These are phyloP conservation scores for Mobula hypostoma DNA, from an alignment of 2,113 vertebrate species.

Conservation along the genomic window DNA sequence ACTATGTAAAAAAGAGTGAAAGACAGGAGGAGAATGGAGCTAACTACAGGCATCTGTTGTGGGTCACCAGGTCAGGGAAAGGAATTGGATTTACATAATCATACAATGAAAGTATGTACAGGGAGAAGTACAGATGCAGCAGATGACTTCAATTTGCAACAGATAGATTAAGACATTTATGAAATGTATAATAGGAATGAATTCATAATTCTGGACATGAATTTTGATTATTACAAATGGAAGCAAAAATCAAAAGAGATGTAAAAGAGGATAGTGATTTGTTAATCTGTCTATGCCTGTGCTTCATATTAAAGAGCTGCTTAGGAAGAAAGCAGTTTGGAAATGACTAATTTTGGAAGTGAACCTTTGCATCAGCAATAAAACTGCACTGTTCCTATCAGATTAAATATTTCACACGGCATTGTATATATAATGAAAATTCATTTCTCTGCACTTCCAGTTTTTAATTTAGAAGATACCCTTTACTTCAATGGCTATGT, in stretches of 20 bases:
- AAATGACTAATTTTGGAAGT: neutral
- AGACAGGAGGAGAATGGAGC: neutral
- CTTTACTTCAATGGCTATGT: neutral
- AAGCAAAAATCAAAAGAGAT: neutral
- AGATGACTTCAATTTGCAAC: neutral
- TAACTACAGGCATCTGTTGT: neutral
- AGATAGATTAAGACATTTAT: neutral
- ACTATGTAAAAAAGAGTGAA: neutral
- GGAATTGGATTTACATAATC: neutral
- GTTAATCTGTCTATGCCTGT: neutral
- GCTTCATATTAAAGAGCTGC: neutral
- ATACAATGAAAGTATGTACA: neutral
- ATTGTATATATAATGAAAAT: neutral
- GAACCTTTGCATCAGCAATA: neutral
- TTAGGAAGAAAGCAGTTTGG: neutral
- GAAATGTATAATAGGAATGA: neutral
- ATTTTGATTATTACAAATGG: neutral
- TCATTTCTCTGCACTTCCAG: neutral
- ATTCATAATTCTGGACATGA: neutral
- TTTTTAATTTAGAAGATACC: slow-evolving; percentile 9
- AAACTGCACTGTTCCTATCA: neutral
- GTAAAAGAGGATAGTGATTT: neutral
- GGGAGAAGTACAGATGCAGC: neutral
- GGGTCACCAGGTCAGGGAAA: neutral
- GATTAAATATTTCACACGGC: neutral